Base-by-base conservation (phyloP, 2,797 vertebrate species). In the Molossus alvarezi region DNA sequence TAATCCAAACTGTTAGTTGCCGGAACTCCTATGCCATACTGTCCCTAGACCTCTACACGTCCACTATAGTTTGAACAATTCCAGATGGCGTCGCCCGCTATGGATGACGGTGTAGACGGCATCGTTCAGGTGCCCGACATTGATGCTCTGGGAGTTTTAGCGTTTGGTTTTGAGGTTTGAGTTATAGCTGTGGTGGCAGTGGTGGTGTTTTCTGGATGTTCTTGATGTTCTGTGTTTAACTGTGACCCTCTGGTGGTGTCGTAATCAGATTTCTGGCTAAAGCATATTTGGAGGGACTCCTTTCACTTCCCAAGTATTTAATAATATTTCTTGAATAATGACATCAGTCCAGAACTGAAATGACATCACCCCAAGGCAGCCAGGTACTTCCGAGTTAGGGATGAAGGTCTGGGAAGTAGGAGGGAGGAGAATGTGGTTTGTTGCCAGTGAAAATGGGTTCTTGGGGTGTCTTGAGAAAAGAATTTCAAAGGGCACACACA, bases 311-410 rank as follows among this genome's bases (percentile, higher is more conserved):
- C 51, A 71, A 53, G 37, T 51, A 85, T 45, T 84, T 85, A 86
- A 62, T 73, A 67, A 62, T 48, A 86, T 27, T 76, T 73, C 60
- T 69, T 83, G 18, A 92, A 33, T 80, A 58, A 81, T 57, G 53
- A 79, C 20, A 33, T n/a, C 76, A 57, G 57, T 20, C 53, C 53
- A 57, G 53, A 12, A 77, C n/a, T 29, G 53, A 91, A 83, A 53
- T 71, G 69, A 57, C 23, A 69, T 83, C 69, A 80, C 9, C 12
- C n/a, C n/a, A 83, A 71, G 10, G 10, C n/a, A 64, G 12, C 27
- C n/a, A 85, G 67, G 33, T 45, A 69, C 72, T 81, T 91, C 48
- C 93, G 71, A 83, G 37, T 91, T 27, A 84, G 27, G 75, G 88
- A 93, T 65, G 64, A 53, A 92, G 69, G 37, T 53, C n/a, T 88